Evolutionary conservation across 2,797 vertebrate species (phyloP), one percentile per base, ranked within the genome.

Genomic region (Gambelia wislizenii): DNA sequence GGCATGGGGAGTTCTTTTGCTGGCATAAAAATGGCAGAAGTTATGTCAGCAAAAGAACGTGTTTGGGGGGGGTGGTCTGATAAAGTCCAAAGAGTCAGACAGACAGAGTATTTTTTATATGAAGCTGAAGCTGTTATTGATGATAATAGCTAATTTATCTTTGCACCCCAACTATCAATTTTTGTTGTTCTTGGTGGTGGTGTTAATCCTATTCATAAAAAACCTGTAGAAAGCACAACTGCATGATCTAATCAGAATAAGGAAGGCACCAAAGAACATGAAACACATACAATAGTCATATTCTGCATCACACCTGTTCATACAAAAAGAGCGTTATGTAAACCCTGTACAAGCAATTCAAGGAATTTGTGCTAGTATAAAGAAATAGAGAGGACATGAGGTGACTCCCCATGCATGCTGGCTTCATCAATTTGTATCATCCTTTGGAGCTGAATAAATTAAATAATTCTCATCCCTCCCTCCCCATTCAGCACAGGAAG

Each of bases 301-400:
- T 79, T 95, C 92, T 84, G 92, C 90, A 95, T 92, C 89, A 94
- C 93, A 94, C 92, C 89, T 91, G 2, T 93, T 93, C 87, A 25
- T 87, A 91, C 56, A 89, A 86, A 94, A 91, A 84, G 54, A 89
- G 25, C 74, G 56, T 36, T 54, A 22, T 18, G 13, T 52, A 78
- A 16, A 6, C 10, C 16, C 42, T 47, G 20, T 52, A 9, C 25
- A 52, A 30, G 16, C 10, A n/a, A n/a, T 79, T 36, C 18, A 52
- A 54, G 16, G 47, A 49, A 36, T 18, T 1, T 30, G 36, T 54
- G 4, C 30, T 33, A 36, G 13, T 47, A 78, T 33, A 33, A 49
- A 52, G 44, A 33, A n/a, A n/a, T n/a, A n/a, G n/a, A n/a, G n/a
- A n/a, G n/a, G n/a, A n/a, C n/a, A n/a, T n/a, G n/a, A n/a, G n/a